phyloP scores from a whole-genome alignment of 2,888 invertebrate genomes.

The Chrysolina oricalcia region DNA sequence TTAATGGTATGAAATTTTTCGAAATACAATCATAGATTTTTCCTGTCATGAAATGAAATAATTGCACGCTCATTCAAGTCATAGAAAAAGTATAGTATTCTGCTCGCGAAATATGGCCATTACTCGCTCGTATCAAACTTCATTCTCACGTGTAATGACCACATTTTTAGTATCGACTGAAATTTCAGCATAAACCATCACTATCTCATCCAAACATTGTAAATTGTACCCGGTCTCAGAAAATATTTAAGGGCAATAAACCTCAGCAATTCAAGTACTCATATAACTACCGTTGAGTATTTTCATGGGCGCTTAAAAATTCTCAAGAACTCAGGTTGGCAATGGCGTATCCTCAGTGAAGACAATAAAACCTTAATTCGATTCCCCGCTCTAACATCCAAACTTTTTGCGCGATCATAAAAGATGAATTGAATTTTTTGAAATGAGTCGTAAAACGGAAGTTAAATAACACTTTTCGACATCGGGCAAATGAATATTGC shows the following conservation, averaged over 20 bases:
- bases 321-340: background rate
- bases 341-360: slow-evolving; percentile 21
- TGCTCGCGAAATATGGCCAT: too few relatives aligned
- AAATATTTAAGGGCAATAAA: background rate
- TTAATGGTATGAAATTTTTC: too few relatives aligned
- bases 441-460: background rate
- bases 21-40: too few relatives aligned
- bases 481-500: background rate
- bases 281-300: background rate
- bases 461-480: background rate
- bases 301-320: slow-evolving; percentile 4
- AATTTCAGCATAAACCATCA: background rate
- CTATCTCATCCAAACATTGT: too few relatives aligned
- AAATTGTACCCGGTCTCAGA: background rate
- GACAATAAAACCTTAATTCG: slow-evolving; percentile 25
- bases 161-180: background rate
- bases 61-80: too few relatives aligned
- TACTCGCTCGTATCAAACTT: too few relatives aligned
- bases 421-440: slow-evolving; percentile 26
- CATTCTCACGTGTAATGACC: too few relatives aligned
- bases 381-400: slow-evolving; percentile 1
- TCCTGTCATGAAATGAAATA: too few relatives aligned
- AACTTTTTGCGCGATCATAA: slow-evolving; percentile 13
- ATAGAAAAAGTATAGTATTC: too few relatives aligned
- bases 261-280: slow-evolving; percentile 2